Conservation (phyloP, 2,113 vertebrate genomes). For the Euleptes europaea region DNA sequence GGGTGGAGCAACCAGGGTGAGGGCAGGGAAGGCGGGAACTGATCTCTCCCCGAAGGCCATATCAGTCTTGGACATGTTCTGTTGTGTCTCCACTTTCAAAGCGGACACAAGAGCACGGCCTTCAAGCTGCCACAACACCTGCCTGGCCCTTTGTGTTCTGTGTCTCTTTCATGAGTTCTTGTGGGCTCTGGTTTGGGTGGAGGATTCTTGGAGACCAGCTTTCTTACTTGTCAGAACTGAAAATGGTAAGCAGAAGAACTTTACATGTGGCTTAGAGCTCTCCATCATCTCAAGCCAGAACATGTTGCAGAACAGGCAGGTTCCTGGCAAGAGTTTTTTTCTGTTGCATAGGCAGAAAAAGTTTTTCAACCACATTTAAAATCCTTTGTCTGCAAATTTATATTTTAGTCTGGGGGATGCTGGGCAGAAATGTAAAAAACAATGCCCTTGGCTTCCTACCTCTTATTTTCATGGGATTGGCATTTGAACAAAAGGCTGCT, state of each 20-base stretch:
- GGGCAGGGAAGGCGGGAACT: too few species aligned
- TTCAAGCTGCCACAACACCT: too few species aligned
- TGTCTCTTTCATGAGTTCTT: too few species aligned
- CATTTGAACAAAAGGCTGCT: rapidly evolving
- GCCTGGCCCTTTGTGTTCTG: too few species aligned
- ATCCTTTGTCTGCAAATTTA: neutral
- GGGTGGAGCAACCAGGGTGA: too few species aligned
- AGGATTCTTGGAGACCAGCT: rapidly evolving
- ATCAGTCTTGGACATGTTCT: too few species aligned
- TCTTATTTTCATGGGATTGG: rapidly evolving
- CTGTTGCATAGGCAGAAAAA: constrained; percentile 33
- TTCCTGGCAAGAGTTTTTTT: constrained; percentile 47
- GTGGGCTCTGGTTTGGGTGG: too few species aligned
- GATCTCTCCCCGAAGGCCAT: too few species aligned
- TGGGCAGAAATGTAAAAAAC: constrained; percentile 27
- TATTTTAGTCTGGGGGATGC: constrained; percentile 15
- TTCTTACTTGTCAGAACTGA: neutral
- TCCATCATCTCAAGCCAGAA: constrained; percentile 9
- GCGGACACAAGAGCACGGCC: too few species aligned
- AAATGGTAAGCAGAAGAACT: neutral
- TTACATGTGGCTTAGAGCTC: neutral
- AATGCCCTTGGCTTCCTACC: constrained; percentile 10
- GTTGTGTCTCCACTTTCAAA: too few species aligned
- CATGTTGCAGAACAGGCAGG: constrained; percentile 26
- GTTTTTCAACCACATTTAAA: constrained; percentile 26